Evolutionary conservation across 2,797 vertebrate species (phyloP).

Genomic region (Muraenolepis orangiensis): DNA sequence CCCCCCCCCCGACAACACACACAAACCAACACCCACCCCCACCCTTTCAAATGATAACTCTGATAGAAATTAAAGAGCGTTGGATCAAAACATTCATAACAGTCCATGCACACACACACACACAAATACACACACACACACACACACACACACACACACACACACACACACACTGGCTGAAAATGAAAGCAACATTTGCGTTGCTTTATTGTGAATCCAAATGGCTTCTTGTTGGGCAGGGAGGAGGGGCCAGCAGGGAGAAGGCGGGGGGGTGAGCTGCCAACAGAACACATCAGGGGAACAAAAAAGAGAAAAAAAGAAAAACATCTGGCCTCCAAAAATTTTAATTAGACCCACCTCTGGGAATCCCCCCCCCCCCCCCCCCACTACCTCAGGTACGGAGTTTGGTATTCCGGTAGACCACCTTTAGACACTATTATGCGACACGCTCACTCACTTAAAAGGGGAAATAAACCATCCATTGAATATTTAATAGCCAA

Average conservation of each 20-base stretch:
- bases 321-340: slow-evolving; percentile 77
- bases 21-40: background rate
- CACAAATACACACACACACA: too few relatives aligned
- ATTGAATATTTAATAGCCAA: slow-evolving; percentile 2
- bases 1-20: background rate
- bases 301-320: slow-evolving; percentile 56
- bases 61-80: background rate
- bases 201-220: slow-evolving; percentile 77
- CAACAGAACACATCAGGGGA: slow-evolving; percentile 65
- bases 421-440: slow-evolving; percentile 56
- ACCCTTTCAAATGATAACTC: background rate
- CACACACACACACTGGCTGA: slow-evolving; percentile 65
- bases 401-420: slow-evolving; percentile 53
- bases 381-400: slow-evolving; percentile 61
- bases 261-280: slow-evolving; percentile 60
- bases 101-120: too few relatives aligned
- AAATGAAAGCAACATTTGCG: slow-evolving; percentile 65
- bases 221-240: slow-evolving; percentile 62
- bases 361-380: slow-evolving; percentile 71
- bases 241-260: too few relatives aligned
- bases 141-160: too few relatives aligned
- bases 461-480: slow-evolving; percentile 16
- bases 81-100: slow-evolving; percentile 23
- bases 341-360: slow-evolving; percentile 76
- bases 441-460: slow-evolving; percentile 44